Conservation (phyloP, 2,888 invertebrate species). For the Drosophila eohydei region DNA sequence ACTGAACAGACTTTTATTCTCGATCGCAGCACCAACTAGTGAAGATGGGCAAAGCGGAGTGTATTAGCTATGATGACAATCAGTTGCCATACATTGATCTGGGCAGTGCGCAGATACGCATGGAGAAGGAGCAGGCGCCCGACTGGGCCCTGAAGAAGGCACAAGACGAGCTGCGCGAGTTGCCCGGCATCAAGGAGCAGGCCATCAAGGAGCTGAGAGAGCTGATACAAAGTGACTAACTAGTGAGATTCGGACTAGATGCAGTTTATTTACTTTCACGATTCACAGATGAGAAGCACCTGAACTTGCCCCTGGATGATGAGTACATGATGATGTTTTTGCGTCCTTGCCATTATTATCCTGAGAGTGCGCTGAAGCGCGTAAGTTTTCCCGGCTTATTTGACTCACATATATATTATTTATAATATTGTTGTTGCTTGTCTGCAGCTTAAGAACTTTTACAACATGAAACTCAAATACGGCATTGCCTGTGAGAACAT, state of each 20-base stretch:
- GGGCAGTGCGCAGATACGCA: conserved; percentile 87
- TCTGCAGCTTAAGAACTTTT: conserved; percentile 89
- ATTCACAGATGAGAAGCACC: conserved; percentile 87
- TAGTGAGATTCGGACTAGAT: not conserved
- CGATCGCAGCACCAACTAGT: conserved; percentile 55
- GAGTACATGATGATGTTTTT: conserved; percentile 91
- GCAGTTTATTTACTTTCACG: not conserved
- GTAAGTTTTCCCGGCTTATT: conserved; percentile 85
- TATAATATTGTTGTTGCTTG: not conserved
- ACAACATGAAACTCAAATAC: conserved; percentile 88
- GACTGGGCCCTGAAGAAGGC: conserved; percentile 88
- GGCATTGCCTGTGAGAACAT: conserved; percentile 88
- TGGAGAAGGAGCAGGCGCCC: conserved; percentile 88
- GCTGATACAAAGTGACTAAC: conserved; percentile 85
- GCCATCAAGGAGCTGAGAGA: conserved; percentile 87
- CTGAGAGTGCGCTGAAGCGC: conserved; percentile 91
- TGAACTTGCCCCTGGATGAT: conserved; percentile 89
- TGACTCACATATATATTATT: not conserved
- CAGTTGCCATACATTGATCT: conserved; percentile 88
- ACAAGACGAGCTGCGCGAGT: conserved; percentile 89
- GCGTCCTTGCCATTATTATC: conserved; percentile 94
- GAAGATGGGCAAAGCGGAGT: conserved; percentile 76
- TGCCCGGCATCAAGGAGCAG: conserved; percentile 88
- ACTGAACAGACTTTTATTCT: conserved; percentile 60
- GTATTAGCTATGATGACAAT: conserved; percentile 86